A percentile compares a stretch with the other conserved stretches of the same genome.
Evolutionary conservation across 2,888 invertebrate species (phyloP).

Genomic region (Metellina segmentata): DNA sequence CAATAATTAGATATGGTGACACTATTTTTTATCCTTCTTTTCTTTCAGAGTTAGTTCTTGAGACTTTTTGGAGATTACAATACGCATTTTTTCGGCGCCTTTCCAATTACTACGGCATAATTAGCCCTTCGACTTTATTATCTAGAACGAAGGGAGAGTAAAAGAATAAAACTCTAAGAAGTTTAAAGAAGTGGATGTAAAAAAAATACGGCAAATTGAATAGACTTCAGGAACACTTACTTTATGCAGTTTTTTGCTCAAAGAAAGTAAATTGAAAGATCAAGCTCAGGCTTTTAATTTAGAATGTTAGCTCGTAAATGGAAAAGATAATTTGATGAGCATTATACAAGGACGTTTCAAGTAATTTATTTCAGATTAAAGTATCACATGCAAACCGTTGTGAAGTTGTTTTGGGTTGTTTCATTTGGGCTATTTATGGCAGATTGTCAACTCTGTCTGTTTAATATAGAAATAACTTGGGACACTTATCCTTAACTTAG

Average conservation of each 20-base stretch:
- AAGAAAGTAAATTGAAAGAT: conserved; percentile 61
- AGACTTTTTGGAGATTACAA: conserved; percentile 38
- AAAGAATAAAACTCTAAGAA: conserved; percentile 31
- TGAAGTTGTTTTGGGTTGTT: background rate
- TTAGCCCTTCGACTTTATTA: conserved; percentile 47
- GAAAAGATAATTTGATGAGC: conserved; percentile 44
- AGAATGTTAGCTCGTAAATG: conserved; percentile 39
- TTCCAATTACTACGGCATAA: conserved; percentile 55
- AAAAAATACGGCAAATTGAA: conserved; percentile 58
- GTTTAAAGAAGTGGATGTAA: conserved; percentile 45
- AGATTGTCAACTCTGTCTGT: no score
- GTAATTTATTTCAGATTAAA: conserved; percentile 45
- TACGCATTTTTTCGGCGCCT: conserved; percentile 36
- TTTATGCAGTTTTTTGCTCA: conserved; percentile 1
- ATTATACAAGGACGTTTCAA: conserved; percentile 41
- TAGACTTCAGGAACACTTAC: conserved; percentile 55
- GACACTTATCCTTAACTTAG: no score
- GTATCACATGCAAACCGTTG: background rate
- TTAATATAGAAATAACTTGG: no score
- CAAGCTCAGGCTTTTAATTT: conserved; percentile 45
- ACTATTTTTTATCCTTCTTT: background rate
- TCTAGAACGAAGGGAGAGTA: conserved; percentile 13
- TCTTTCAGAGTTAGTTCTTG: background rate
- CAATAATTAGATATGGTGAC: conserved; percentile 48
- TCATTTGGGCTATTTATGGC: no score